A percentile compares a stretch with the other conserved stretches of the same genome.
These are phyloP conservation scores for Diloba caeruleocephala DNA, from an alignment of 2,888 invertebrate genomes.

Conservation along the genomic window DNA sequence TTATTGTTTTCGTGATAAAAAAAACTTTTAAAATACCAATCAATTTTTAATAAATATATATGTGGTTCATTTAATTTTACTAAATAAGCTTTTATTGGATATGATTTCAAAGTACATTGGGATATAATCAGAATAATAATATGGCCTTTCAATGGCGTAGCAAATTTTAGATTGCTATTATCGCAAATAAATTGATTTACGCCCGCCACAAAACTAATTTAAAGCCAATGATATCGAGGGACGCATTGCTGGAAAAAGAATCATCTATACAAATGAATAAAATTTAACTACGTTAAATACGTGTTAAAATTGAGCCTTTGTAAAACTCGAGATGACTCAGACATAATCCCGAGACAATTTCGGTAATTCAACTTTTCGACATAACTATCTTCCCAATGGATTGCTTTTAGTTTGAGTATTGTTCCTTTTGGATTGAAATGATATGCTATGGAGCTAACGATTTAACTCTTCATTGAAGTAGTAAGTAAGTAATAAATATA, in stretches of 20 bases:
- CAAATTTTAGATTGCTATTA: conserved; percentile 17
- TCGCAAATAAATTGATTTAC: conserved; percentile 35
- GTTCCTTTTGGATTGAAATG: conserved; percentile 27
- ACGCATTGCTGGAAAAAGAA: conserved; percentile 1
- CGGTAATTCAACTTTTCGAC: neutral
- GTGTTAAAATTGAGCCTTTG: conserved; percentile 19
- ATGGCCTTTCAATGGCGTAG: conserved; percentile 37
- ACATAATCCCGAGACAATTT: neutral
- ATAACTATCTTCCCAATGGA: no score
- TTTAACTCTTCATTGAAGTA: conserved; percentile 6
- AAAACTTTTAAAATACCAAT: no score
- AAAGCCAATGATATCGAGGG: conserved; percentile 8
- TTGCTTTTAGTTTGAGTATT: no score
- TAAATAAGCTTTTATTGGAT: conserved; percentile 3
- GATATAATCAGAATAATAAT: conserved; percentile 44
- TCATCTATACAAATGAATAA: no score
- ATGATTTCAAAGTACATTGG: conserved; percentile 19
- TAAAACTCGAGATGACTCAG: conserved; percentile 12
- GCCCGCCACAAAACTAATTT: conserved; percentile 16
- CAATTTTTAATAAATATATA: no score
- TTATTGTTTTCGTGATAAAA: no score
- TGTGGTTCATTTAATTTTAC: conserved; percentile 7
- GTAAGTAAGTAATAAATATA: conserved; percentile 6
- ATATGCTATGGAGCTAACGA: conserved; percentile 14
- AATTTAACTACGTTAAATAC: no score